These are phyloP conservation scores for Bombus impatiens DNA, from an alignment of 1,140 invertebrate genomes.

Conservation along the genomic window DNA sequence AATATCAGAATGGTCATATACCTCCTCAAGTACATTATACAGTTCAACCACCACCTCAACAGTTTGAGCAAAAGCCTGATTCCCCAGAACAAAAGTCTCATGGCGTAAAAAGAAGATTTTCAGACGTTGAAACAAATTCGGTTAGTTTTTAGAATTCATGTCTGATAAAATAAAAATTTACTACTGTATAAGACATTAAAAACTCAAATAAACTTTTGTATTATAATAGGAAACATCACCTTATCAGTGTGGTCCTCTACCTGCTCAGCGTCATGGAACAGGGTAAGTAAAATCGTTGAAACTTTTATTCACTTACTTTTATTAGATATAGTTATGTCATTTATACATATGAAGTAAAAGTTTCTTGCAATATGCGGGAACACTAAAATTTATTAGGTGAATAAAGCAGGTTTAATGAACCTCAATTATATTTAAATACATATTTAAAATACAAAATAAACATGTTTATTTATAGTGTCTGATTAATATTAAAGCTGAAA, in stretches of 20 bases:
- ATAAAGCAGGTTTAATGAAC: conserved; percentile 61
- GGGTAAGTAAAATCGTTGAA: conserved; percentile 75
- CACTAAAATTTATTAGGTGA: conserved; percentile 33
- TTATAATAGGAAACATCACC: conserved; percentile 72
- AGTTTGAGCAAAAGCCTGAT: conserved; percentile 76
- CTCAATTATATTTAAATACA: conserved; percentile 34
- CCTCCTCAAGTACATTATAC: conserved; percentile 78
- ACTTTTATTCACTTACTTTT: conserved; percentile 3
- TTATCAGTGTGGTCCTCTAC: conserved; percentile 74
- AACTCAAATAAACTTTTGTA: not conserved
- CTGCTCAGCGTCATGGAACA: conserved; percentile 77
- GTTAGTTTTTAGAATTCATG: conserved; percentile 59
- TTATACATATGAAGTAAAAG: conserved; percentile 20
- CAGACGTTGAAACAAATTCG: conserved; percentile 77
- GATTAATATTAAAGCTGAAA: conserved; percentile 11
- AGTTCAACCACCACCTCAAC: conserved; percentile 75
- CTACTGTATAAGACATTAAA: not conserved
- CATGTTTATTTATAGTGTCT: conserved; percentile 29
- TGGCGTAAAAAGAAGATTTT: conserved; percentile 79
- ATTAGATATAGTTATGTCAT: conserved; percentile 24
- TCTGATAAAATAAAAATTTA: not conserved
- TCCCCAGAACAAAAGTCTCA: conserved; percentile 78
- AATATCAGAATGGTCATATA: conserved; percentile 80
- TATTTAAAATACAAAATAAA: conserved; percentile 23
- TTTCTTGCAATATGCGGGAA: conserved; percentile 34